Percentiles rank a stretch among this genome's conserved stretches.
phyloP scores from a whole-genome alignment of 2,888 invertebrate genomes.

The Encarsia formosa region DNA sequence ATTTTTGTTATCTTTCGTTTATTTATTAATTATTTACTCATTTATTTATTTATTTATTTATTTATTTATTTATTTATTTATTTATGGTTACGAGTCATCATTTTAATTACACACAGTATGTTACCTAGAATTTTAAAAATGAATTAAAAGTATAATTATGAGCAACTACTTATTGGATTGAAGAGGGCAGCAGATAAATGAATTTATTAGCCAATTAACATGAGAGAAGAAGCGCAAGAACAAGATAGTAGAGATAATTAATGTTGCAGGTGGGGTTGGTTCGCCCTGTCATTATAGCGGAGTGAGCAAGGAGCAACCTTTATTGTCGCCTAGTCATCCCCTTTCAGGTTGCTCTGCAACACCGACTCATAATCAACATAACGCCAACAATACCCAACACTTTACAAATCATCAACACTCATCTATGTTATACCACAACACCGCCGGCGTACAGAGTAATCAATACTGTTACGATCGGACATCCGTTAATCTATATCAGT shows the following conservation, averaged over 20 bases:
- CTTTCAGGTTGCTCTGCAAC: constrained; percentile 51
- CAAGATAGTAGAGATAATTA: constrained; percentile 28
- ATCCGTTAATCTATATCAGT: constrained; percentile 50
- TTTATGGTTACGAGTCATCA: no score
- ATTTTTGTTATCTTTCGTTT: no score
- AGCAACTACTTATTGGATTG: no score
- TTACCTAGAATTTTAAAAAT: no score
- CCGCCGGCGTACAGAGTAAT: constrained; percentile 55
- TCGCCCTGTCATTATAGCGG: constrained; percentile 58
- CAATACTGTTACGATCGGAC: constrained; percentile 62
- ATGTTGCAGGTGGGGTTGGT: constrained; percentile 60
- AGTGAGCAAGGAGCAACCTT: constrained; percentile 50
- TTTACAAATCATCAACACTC: constrained; percentile 48
- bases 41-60: no score
- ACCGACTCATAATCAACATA: constrained; percentile 54
- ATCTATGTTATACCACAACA: constrained; percentile 52
- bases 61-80: no score
- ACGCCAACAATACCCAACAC: constrained; percentile 52
- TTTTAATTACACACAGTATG: no score
- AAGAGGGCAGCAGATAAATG: no score
- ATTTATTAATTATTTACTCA: no score
- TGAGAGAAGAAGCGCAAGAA: constrained; percentile 9
- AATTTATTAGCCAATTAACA: no score
- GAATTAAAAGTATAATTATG: no score
- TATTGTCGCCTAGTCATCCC: constrained; percentile 59